phyloP scores from a whole-genome alignment of 2,888 invertebrate genomes.

The Lepidocyrtoides sp. region DNA sequence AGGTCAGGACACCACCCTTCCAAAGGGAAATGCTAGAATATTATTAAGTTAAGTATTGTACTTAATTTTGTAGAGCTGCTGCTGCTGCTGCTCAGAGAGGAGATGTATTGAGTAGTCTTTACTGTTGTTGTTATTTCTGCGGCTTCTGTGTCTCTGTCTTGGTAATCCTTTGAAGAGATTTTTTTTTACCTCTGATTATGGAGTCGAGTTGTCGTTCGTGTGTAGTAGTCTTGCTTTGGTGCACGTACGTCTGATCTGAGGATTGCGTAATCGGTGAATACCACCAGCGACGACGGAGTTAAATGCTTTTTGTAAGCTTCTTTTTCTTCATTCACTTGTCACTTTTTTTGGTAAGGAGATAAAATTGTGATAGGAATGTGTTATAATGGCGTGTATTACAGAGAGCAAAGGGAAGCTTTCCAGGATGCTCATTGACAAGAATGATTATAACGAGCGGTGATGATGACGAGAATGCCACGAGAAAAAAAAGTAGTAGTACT shows the following conservation, averaged over 20 bases:
- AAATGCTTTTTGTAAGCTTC: conserved; percentile 52
- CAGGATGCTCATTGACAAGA: conserved; percentile 52
- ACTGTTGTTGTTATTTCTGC: conserved; percentile 35
- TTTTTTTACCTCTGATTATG: neutral
- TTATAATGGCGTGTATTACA: neutral
- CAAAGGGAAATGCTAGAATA: conserved; percentile 58
- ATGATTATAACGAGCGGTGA: conserved; percentile 27
- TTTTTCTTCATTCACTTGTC: conserved; percentile 62
- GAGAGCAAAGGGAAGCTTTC: conserved; percentile 48
- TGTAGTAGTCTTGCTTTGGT: neutral
- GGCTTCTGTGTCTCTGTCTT: conserved; percentile 62
- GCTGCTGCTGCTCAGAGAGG: no score
- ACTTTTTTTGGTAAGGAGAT: conserved; percentile 48
- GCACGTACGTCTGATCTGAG: conserved; percentile 41
- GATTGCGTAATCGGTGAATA: conserved; percentile 73
- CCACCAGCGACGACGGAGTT: conserved; percentile 67
- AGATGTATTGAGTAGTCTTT: neutral
- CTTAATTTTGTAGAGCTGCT: conserved; percentile 44
- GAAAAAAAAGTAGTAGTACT: neutral
- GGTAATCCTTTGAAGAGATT: neutral
- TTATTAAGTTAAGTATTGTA: conserved; percentile 46
- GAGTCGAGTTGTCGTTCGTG: neutral
- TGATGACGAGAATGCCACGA: conserved; percentile 32
- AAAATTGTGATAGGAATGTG: conserved; percentile 12
- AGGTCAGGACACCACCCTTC: conserved; percentile 80